Conservation (phyloP, 2,113 vertebrate genomes). For the Sinocyclocheilus grahami region DNA sequence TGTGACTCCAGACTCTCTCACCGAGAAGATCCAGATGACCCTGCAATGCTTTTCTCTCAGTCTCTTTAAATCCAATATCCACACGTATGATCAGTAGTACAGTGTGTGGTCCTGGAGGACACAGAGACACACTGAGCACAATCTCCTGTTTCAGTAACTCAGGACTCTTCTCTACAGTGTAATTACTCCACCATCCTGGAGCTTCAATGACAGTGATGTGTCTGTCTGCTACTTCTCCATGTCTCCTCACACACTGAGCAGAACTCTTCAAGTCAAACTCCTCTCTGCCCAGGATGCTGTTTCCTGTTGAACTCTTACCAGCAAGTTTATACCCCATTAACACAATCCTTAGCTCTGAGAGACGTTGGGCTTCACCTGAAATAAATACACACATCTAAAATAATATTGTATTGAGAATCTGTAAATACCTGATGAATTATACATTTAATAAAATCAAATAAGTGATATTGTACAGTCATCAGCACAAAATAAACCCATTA, state of each 20-base stretch:
- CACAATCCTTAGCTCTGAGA: neutral
- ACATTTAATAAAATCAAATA: too few species aligned
- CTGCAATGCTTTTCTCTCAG: too few species aligned
- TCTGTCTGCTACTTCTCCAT: too few species aligned
- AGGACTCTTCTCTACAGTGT: neutral
- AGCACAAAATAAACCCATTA: too few species aligned
- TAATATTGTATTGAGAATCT: too few species aligned
- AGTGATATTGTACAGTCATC: too few species aligned
- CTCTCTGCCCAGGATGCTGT: neutral
- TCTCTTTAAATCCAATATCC: too few species aligned
- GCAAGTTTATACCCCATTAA: rapidly evolving
- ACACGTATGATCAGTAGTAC: neutral
- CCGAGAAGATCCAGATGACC: neutral
- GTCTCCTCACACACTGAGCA: too few species aligned
- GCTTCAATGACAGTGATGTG: too few species aligned
- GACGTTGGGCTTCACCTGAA: neutral
- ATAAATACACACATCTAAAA: neutral
- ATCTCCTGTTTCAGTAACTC: constrained; percentile 7
- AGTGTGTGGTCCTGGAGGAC: neutral
- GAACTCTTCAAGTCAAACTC: too few species aligned
- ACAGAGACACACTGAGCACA: neutral
- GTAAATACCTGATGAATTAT: too few species aligned
- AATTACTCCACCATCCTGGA: neutral
- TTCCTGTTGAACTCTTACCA: neutral
- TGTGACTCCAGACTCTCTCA: neutral